phyloP scores from a whole-genome alignment of 2,888 invertebrate species.

The Chaetogeoica ovagalla region DNA sequence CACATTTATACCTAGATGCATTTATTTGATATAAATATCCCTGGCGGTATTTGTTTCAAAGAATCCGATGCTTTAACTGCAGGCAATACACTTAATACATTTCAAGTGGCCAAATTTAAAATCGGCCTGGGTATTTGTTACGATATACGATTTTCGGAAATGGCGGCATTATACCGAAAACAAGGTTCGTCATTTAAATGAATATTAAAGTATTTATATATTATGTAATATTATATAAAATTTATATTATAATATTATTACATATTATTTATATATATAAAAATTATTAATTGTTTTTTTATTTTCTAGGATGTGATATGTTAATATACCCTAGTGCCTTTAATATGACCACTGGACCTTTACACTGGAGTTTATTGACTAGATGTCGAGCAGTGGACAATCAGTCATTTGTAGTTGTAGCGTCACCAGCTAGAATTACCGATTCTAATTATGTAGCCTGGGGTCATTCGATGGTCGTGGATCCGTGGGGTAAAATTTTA shows the following conservation, averaged over 20 bases:
- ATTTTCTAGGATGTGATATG: slow-evolving; percentile 73
- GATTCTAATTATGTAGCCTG: slow-evolving; percentile 79
- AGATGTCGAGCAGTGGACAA: slow-evolving; percentile 83
- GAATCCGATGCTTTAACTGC: slow-evolving; percentile 83
- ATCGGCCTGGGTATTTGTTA: slow-evolving; percentile 94
- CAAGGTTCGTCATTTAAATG: slow-evolving; percentile 54
- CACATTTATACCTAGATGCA: slow-evolving; percentile 69
- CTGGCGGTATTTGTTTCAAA: slow-evolving; percentile 87
- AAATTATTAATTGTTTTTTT: no score
- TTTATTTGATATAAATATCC: slow-evolving; percentile 93
- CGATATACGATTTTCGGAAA: slow-evolving; percentile 87
- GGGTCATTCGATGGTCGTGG: slow-evolving; percentile 82
- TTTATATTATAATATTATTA: no score
- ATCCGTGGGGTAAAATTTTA: slow-evolving; percentile 81
- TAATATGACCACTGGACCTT: slow-evolving; percentile 93
- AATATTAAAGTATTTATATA: neutral
- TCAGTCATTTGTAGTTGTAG: slow-evolving; percentile 82
- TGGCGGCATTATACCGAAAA: slow-evolving; percentile 66
- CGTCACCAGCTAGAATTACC: slow-evolving; percentile 79
- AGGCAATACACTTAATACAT: slow-evolving; percentile 74
- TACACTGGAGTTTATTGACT: slow-evolving; percentile 87
- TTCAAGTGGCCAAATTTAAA: slow-evolving; percentile 72
- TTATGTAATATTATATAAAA: neutral
- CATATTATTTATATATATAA: no score
- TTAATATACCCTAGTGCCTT: slow-evolving; percentile 93